Percentiles rank a stretch among this genome's conserved stretches.
These are phyloP conservation scores for Botrylloides violaceus DNA, from an alignment of 23 tunicate genomes.

Conservation along the genomic window DNA sequence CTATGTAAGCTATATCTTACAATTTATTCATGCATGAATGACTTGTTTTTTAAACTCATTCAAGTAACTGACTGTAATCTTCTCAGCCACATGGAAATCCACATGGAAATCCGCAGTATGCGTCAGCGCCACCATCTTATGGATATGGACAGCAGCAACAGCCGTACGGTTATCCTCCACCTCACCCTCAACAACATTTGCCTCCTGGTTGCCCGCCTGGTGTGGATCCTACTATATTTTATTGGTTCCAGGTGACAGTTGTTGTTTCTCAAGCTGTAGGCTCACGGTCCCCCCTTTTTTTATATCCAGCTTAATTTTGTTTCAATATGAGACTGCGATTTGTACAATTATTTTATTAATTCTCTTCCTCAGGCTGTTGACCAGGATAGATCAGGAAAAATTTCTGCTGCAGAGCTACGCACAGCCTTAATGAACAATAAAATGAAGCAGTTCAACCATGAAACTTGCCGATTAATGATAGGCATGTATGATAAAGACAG, in stretches of 20 bases:
- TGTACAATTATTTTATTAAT: not conserved
- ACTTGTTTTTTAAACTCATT: no score
- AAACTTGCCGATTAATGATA: slow-evolving; percentile 91
- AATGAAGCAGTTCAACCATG: slow-evolving; percentile 87
- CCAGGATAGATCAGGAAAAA: slow-evolving; percentile 78
- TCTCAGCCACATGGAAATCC: no score
- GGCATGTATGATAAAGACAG: slow-evolving; percentile 87
- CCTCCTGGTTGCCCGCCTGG: slow-evolving; percentile 88
- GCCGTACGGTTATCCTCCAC: slow-evolving; percentile 6
- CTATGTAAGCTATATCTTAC: no score
- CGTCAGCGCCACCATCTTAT: slow-evolving; percentile 2
- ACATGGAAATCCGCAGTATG: not conserved
- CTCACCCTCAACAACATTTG: slow-evolving; percentile 9
- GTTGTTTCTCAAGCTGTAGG: no score
- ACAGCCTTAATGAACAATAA: slow-evolving; percentile 85
- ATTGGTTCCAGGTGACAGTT: slow-evolving; percentile 69
- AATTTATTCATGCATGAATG: no score
- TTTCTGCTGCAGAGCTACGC: slow-evolving; percentile 55
- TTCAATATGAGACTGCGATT: no score
- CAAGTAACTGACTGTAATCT: no score
- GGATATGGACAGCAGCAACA: slow-evolving; percentile 16
- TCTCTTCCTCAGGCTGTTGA: slow-evolving; percentile 56
- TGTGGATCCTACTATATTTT: slow-evolving; percentile 69
- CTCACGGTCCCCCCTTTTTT: no score
- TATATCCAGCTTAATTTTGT: no score